Evolutionary conservation across 1,140 invertebrate genomes (phyloP).

Genomic region (Macrobrachium rosenbergii): DNA sequence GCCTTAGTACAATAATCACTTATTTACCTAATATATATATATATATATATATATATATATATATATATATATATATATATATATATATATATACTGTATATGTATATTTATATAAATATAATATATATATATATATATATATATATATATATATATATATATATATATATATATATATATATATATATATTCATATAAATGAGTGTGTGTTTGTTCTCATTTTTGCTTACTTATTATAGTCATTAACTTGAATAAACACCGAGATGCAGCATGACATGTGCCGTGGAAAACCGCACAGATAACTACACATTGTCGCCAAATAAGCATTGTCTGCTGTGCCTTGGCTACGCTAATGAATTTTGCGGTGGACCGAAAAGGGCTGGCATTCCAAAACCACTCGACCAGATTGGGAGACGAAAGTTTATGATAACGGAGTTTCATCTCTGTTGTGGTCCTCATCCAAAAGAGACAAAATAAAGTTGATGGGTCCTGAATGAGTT

Average conservation of each 20-base stretch:
- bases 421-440: too few relatives aligned
- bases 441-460: too few relatives aligned
- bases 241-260: neutral
- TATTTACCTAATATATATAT: neutral
- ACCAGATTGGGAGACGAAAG: too few relatives aligned
- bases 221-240: neutral
- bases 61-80: conserved; percentile 2
- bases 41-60: conserved; percentile 22
- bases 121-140: conserved; percentile 14
- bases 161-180: conserved; percentile 13
- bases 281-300: too few relatives aligned
- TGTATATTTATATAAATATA: neutral
- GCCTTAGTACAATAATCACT: too few relatives aligned
- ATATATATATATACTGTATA: neutral
- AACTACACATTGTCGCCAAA: too few relatives aligned
- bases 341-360: too few relatives aligned
- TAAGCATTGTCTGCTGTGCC: too few relatives aligned
- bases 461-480: too few relatives aligned
- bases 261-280: neutral
- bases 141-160: conserved; percentile 22
- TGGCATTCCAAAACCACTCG: too few relatives aligned
- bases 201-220: neutral
- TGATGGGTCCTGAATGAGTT: neutral
- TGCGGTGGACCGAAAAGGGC: too few relatives aligned
- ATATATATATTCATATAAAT: neutral